Base-by-base conservation (phyloP, 2,113 vertebrate species). In the Semnornis frantzii region DNA sequence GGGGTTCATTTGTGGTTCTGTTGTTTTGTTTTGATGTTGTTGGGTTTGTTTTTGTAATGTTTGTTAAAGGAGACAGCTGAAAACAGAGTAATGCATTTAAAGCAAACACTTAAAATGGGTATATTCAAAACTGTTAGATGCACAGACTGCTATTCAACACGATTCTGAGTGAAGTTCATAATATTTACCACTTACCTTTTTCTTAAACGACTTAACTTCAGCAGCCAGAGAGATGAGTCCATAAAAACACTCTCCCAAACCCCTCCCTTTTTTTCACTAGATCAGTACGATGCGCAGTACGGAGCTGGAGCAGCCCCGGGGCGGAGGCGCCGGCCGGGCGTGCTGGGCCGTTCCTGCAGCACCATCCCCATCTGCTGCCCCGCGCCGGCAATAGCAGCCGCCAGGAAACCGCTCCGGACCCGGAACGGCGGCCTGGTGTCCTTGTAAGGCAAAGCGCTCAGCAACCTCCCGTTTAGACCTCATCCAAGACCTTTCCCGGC, bases 291-390 rank as follows among this genome's bases (percentile, higher is more conserved):
- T 1, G 1, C 5, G 8, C 42, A 28, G 13, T 15, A 59, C 31
- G 8, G 16, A 19, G 17, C 17, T 18, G 31, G 16, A n/a, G 31
- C 18, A n/a, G 10, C 58, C 58, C 58, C 31, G 55, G 31, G 10
- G 18, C 58, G 31, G 58, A 12, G 58, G 58, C 28, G 58, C 48
- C 10, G 21, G 18, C 7, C 59, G n/a, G 59, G 34, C 34, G 24
- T 31, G 8, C 12, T 5, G 4, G n/a, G 64, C 33, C 62, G 82
- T 94, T 84, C 7, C 87, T 83, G 88, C 92, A 84, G 91, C 94
- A 96, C 50, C 85, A 97, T 48, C 94, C 14, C 96, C 97, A 92
- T 54, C 97, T 97, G 85, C 96, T 55, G 97, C 69, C 82, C 39
- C 2, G 17, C 37, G 5, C 25, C 13, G 57, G 75, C 20, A 63